Percentiles rank a stretch among this genome's conserved stretches.
Conservation (phyloP, 2,797 vertebrate genomes). For the Linurgus olivaceus region DNA sequence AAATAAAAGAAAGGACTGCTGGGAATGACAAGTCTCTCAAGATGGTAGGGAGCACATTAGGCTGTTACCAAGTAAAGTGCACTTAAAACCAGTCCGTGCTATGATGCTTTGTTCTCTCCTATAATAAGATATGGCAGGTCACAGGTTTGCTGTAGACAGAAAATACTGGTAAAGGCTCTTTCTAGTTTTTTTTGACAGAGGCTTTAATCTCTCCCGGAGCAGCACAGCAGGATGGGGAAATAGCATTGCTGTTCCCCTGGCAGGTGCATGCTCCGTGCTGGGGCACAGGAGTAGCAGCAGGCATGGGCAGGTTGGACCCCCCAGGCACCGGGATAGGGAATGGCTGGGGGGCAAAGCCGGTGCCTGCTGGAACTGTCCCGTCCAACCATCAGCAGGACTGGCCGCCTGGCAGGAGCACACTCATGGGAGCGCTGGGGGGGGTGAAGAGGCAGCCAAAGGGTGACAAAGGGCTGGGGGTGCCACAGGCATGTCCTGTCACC, state of each 20-base stretch:
- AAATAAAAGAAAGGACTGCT: background rate
- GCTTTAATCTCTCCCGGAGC: background rate
- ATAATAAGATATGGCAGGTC: background rate
- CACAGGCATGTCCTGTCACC: background rate
- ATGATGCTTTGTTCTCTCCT: background rate
- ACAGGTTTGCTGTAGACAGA: background rate
- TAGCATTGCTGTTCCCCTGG: background rate
- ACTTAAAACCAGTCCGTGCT: background rate
- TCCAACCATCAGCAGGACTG: background rate
- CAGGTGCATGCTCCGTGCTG: rapidly evolving
- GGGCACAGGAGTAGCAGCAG: rapidly evolving
- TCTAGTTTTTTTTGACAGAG: background rate
- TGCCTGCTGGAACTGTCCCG: rapidly evolving
- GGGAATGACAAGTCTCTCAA: background rate
- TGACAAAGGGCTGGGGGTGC: background rate
- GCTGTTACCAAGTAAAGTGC: background rate
- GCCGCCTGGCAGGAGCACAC: background rate
- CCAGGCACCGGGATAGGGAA: rapidly evolving
- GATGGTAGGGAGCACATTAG: background rate
- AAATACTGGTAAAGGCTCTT: background rate
- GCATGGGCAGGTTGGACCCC: rapidly evolving
- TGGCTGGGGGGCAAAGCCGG: rapidly evolving
- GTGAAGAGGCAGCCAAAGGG: background rate
- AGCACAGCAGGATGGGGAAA: background rate
- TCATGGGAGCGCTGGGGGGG: rapidly evolving